phyloP scores from a whole-genome alignment of 2,888 invertebrate genomes.

The Polydrusus tereticollis region DNA sequence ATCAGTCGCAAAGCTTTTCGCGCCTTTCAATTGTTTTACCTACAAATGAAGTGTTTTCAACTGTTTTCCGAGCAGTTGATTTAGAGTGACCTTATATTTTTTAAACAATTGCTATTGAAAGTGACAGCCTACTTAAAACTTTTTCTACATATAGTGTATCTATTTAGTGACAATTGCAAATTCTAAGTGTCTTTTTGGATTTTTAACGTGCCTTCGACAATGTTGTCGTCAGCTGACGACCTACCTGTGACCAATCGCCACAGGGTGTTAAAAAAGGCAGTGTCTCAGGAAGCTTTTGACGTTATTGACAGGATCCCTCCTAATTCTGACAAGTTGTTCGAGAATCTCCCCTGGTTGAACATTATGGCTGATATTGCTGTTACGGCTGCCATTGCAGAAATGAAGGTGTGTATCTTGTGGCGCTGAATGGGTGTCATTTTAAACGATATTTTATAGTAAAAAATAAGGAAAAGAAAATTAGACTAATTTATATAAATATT shows the following conservation, averaged over 20 bases:
- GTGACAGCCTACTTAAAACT: background rate
- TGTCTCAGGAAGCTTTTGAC: conserved; percentile 58
- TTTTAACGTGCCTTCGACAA: conserved; percentile 48
- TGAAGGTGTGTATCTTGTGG: conserved; percentile 60
- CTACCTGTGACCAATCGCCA: conserved; percentile 51
- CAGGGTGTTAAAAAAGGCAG: conserved; percentile 59
- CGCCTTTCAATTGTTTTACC: conserved; percentile 21
- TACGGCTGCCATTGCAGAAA: conserved; percentile 64
- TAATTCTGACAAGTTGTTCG: conserved; percentile 62
- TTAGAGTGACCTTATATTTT: background rate
- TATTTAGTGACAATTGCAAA: conserved; percentile 11
- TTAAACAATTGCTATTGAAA: background rate
- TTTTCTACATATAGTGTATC: background rate
- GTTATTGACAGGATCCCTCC: conserved; percentile 63
- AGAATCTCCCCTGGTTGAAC: conserved; percentile 64
- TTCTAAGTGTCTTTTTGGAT: conserved; percentile 34
- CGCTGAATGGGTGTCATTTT: background rate
- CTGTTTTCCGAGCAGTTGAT: background rate
- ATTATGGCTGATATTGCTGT: conserved; percentile 66
- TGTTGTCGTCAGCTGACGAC: conserved; percentile 61
- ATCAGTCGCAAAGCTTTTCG: conserved; percentile 19
- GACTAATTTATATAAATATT: background rate
- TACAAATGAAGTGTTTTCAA: background rate
- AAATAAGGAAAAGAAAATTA: no score
- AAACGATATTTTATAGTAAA: no score